These are phyloP conservation scores for Microcebus lehilahytsara DNA, from an alignment of 2,113 vertebrate genomes.

Conservation along the genomic window DNA sequence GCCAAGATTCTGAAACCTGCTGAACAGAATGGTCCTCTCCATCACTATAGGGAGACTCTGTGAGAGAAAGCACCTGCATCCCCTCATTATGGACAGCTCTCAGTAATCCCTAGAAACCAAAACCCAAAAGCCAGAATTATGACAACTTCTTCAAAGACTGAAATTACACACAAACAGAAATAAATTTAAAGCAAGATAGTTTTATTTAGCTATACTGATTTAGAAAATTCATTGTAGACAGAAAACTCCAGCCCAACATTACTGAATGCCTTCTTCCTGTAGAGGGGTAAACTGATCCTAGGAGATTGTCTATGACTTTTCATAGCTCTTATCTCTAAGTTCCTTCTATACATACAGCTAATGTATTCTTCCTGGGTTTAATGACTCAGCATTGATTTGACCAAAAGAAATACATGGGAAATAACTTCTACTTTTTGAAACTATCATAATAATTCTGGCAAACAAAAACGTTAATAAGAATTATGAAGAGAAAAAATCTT, in stretches of 20 bases:
- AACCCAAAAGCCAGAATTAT: constrained; percentile 27
- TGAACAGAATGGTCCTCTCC: constrained; percentile 76
- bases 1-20: constrained; percentile 83
- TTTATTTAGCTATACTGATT: background rate
- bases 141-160: background rate
- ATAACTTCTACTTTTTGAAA: background rate
- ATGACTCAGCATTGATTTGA: background rate
- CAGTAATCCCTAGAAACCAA: constrained; percentile 87
- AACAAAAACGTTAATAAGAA: background rate
- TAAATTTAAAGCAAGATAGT: background rate
- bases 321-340: background rate
- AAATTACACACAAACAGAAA: background rate
- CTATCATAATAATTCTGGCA: constrained; percentile 11
- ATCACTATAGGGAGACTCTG: constrained; percentile 87
- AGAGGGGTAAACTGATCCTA: background rate
- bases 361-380: background rate
- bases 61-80: constrained; percentile 94
- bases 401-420: background rate
- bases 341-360: background rate
- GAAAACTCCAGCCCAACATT: background rate
- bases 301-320: background rate
- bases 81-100: constrained; percentile 96
- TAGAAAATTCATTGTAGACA: background rate
- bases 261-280: background rate
- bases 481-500: background rate